These are phyloP conservation scores for Ennomos fuscantarius DNA, from an alignment of 2,888 invertebrate genomes.

Conservation along the genomic window DNA sequence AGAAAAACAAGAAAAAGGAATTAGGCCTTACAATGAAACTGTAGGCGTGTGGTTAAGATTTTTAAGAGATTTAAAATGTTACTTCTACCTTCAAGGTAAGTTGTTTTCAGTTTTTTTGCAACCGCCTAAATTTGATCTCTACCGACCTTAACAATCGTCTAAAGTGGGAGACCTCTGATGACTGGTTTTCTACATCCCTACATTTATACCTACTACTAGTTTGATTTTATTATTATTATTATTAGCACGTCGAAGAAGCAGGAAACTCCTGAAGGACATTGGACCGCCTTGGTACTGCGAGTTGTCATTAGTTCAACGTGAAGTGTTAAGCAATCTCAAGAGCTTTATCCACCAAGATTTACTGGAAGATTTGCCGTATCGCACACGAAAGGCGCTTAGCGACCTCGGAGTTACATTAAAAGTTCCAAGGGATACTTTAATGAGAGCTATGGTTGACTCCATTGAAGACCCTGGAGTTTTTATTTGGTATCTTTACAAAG, in stretches of 20 bases:
- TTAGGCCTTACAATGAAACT: slow-evolving; percentile 72
- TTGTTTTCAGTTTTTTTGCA: not conserved
- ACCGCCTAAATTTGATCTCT: too few species aligned
- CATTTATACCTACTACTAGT: not conserved
- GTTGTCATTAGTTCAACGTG: slow-evolving; percentile 62
- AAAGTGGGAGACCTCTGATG: too few species aligned
- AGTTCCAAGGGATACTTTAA: slow-evolving; percentile 55
- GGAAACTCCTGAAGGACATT: slow-evolving; percentile 54
- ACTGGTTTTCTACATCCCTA: too few species aligned
- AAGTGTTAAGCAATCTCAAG: slow-evolving; percentile 58
- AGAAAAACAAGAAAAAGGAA: slow-evolving; percentile 51
- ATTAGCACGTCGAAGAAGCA: slow-evolving; percentile 42
- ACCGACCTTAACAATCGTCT: too few species aligned
- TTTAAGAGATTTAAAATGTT: slow-evolving; percentile 62
- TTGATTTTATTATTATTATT: slow-evolving; percentile 10
- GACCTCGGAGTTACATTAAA: slow-evolving; percentile 67
- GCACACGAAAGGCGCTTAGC: slow-evolving; percentile 57
- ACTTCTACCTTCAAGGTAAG: slow-evolving; percentile 62
- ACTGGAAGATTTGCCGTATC: slow-evolving; percentile 65
- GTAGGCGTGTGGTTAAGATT: slow-evolving; percentile 71
- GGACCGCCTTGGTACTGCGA: slow-evolving; percentile 74
- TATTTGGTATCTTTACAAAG: slow-evolving; percentile 71
- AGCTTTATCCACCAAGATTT: slow-evolving; percentile 70
- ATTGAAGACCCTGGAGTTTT: slow-evolving; percentile 73
- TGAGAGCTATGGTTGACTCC: slow-evolving; percentile 63